A percentile compares a stretch with the other conserved stretches of the same genome.
These are phyloP conservation scores for Lamprotornis superbus DNA, from an alignment of 2,113 vertebrate genomes.

Conservation along the genomic window DNA sequence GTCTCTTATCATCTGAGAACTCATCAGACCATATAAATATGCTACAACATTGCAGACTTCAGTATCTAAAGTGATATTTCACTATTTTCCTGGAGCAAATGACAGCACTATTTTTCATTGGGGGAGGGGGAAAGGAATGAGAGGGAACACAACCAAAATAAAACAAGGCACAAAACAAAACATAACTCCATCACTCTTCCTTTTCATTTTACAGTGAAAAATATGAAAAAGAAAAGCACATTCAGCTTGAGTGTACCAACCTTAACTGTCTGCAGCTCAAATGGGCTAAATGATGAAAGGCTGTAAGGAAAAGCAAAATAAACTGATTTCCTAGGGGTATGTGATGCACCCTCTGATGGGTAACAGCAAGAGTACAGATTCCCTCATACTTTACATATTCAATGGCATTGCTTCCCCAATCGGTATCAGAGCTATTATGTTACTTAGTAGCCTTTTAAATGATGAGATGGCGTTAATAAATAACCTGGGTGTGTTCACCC, in stretches of 20 bases:
- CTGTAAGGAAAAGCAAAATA: background rate
- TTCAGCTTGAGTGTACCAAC: background rate
- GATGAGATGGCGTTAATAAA: background rate
- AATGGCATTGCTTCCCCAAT: background rate
- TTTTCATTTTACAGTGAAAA: background rate
- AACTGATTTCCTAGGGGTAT: background rate
- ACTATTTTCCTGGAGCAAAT: background rate
- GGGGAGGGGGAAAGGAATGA: rapidly evolving
- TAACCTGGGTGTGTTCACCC: background rate
- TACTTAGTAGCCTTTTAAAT: background rate
- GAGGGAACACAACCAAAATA: no score
- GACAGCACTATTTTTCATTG: background rate
- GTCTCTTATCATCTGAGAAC: background rate
- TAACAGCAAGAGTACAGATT: background rate
- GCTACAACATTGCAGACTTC: background rate
- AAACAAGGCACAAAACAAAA: background rate
- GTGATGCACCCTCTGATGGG: background rate
- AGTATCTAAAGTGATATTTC: background rate
- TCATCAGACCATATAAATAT: background rate
- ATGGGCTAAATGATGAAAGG: background rate
- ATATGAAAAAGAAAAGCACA: background rate
- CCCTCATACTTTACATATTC: background rate
- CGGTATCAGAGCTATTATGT: background rate
- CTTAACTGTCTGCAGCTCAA: background rate
- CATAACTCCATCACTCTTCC: background rate